Evolutionary conservation across 2,888 invertebrate species (phyloP).

Genomic region (Trachelus troglodyta): DNA sequence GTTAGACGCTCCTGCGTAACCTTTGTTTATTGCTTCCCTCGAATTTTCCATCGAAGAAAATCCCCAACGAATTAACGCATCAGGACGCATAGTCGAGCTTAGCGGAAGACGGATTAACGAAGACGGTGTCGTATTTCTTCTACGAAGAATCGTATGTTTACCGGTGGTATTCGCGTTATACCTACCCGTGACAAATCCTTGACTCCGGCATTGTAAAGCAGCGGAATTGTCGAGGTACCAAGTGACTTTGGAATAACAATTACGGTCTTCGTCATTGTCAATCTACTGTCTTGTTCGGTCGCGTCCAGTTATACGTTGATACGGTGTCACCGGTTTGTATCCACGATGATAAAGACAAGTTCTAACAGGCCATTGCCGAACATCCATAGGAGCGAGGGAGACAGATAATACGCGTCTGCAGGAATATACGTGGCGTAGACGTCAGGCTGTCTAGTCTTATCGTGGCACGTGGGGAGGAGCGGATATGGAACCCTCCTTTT

Average conservation of each 20-base stretch:
- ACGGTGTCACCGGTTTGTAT: not conserved
- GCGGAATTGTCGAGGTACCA: not conserved
- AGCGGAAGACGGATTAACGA: not conserved
- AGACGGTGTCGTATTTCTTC: not conserved
- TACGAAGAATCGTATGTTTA: not conserved
- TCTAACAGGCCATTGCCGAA: not conserved
- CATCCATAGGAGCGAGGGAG: not conserved
- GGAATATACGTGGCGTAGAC: not conserved
- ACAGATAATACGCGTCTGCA: not conserved
- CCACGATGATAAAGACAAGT: not conserved
- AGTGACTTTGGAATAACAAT: not conserved
- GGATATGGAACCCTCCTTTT: not conserved
- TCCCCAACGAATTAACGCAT: not conserved
- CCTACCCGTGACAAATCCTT: not conserved
- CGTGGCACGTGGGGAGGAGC: not conserved
- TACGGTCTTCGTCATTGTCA: not conserved
- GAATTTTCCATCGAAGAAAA: not conserved
- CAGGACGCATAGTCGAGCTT: not conserved
- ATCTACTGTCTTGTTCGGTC: not conserved
- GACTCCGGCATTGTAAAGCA: not conserved
- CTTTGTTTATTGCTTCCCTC: not conserved
- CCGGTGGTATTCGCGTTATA: not conserved
- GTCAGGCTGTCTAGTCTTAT: not conserved
- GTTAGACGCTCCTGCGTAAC: not conserved
- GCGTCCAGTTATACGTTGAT: not conserved